Evolutionary conservation across 2,888 invertebrate species (phyloP).

Genomic region (Mesorhabditis sp.): DNA sequence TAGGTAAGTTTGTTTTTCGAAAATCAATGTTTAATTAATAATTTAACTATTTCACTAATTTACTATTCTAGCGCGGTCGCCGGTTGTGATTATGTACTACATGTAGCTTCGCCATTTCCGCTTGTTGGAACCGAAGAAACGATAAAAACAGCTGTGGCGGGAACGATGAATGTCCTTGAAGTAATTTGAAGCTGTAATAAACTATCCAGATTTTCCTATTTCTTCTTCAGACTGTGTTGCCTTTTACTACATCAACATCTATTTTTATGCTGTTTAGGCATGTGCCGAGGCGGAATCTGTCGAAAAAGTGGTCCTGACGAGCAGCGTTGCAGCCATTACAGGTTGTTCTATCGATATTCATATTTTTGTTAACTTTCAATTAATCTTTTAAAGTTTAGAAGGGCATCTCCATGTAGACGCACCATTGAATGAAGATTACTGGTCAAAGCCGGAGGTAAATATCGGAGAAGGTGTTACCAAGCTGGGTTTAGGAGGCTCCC

Average conservation of each 20-base stretch:
- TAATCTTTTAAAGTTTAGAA: background rate
- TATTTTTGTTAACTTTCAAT: too few relatives aligned
- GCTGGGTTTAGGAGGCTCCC: too few relatives aligned
- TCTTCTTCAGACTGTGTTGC: background rate
- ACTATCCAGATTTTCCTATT: background rate
- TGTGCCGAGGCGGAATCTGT: background rate
- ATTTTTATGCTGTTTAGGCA: background rate
- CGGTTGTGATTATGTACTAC: background rate
- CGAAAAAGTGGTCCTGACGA: constrained; percentile 4
- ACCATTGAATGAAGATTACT: background rate
- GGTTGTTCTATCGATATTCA: background rate
- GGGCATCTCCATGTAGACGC: background rate
- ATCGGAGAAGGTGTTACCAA: background rate
- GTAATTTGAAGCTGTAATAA: background rate
- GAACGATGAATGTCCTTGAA: background rate
- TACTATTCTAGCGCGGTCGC: background rate
- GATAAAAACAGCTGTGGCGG: background rate
- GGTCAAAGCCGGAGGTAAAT: background rate
- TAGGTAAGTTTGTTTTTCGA: background rate
- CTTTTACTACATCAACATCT: background rate
- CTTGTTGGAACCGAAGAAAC: background rate
- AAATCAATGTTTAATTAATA: background rate
- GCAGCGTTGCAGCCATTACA: background rate
- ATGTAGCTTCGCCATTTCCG: background rate
- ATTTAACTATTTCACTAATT: background rate